Evolutionary conservation across 1,140 invertebrate genomes (phyloP), one percentile per base, ranked within the genome.

Genomic region (Drosophila busckii): DNA sequence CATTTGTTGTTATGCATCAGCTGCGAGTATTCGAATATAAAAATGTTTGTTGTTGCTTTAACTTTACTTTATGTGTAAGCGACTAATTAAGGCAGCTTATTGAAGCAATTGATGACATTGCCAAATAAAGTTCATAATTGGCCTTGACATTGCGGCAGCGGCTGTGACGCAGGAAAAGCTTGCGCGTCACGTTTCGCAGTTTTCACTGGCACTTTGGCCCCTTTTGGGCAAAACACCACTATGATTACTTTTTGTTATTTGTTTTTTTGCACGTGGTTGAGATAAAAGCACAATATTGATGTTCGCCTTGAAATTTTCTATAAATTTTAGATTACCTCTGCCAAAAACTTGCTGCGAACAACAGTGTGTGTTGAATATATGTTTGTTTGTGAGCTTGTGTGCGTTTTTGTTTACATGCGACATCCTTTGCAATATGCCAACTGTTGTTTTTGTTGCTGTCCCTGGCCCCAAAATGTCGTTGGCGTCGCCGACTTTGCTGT

Each of bases 401-500:
- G 23, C n/a, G 17, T 50, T 31, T 75, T 52, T 76, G 71, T 63
- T 67, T 78, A 58, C 61, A 68, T 73, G 64, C 70, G 70, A 75
- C 70, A 80, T 78, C 53, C 67, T 80, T 80, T 31, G 55, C 45
- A 64, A 73, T 66, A n/a, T 42, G 44, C 34, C 34, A 17, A 46
- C 22, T 44, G 13, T 52, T 45, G 20, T 40, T 38, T 34, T 45
- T 41, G 23, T 22, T 37, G 35, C 37, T 80, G 73, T 80, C 73
- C 73, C 68, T 80, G 73, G 73, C 73, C 73, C 54, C 73, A 80
- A 80, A 78, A 80, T 69, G 73, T 73, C 68, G 59, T 40, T 55
- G 37, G 52, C 41, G 53, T 37, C 26, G 28, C 23, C 52, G 59
- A n/a, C n/a, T n/a, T 62, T 9, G 40, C 56, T 45, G 17, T 35